Percentiles rank a stretch among this genome's conserved stretches.
phyloP scores from a whole-genome alignment of 2,797 vertebrate genomes.

The Schizopygopsis malacanthus region DNA sequence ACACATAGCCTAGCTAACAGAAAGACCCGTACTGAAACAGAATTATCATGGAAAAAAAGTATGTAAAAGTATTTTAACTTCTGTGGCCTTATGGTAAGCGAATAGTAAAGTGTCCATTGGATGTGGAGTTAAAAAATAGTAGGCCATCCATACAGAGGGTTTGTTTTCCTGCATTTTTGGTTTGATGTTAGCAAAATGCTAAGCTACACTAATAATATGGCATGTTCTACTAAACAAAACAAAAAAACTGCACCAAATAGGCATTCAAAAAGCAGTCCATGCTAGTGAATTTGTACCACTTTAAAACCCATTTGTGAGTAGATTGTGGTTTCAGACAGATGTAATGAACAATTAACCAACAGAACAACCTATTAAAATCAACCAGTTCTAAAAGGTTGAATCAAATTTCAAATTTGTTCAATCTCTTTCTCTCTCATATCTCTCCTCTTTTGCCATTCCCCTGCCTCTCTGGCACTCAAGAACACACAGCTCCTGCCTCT shows the following conservation, averaged over 20 bases:
- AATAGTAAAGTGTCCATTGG: too few relatives aligned
- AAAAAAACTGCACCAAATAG: not conserved
- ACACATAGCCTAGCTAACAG: too few relatives aligned
- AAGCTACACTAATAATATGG: not conserved
- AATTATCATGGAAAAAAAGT: too few relatives aligned
- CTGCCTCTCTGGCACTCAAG: not conserved
- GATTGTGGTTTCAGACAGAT: slow-evolving; percentile 13
- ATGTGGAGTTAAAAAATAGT: too few relatives aligned
- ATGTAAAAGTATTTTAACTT: too few relatives aligned
- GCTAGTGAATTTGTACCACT: not conserved
- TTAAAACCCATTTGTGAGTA: not conserved
- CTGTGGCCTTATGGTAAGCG: too few relatives aligned
- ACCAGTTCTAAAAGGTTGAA: not conserved
- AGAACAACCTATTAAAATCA: slow-evolving; percentile 1
- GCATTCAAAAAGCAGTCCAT: not conserved
- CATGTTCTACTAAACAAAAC: not conserved
- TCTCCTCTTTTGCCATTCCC: not conserved
- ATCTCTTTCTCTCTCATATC: not conserved
- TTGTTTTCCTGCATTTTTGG: not conserved
- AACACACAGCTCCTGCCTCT: not conserved
- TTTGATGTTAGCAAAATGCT: not conserved
- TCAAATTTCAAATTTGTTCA: not conserved
- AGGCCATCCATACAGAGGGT: not conserved
- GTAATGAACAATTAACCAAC: slow-evolving; percentile 5
- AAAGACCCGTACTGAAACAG: too few relatives aligned